These are phyloP conservation scores for Sebastes ruberrimus DNA, from an alignment of 2,797 vertebrate genomes.

Conservation along the genomic window DNA sequence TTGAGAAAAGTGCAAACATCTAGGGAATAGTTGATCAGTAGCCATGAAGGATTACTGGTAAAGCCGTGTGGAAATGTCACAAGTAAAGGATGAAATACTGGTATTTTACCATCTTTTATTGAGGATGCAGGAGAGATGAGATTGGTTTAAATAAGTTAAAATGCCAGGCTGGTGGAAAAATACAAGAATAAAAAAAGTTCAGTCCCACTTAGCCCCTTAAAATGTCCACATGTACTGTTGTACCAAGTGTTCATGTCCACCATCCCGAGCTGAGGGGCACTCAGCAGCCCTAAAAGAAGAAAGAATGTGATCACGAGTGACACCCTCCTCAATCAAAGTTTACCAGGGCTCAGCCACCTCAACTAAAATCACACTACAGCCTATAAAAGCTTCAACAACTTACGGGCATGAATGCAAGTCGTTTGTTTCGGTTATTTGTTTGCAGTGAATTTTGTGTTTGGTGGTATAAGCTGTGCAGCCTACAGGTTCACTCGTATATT, in stretches of 20 bases:
- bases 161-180: neutral
- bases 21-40: neutral
- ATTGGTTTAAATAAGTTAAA: neutral
- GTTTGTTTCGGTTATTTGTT: conserved; percentile 6
- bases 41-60: neutral
- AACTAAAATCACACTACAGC: conserved; percentile 7
- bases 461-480: neutral
- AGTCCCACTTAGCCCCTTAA: conserved; percentile 8
- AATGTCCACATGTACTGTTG: neutral
- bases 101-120: neutral
- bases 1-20: neutral
- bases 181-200: neutral
- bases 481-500: neutral
- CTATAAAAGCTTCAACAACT: conserved; percentile 10
- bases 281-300: conserved; percentile 17
- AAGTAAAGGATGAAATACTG: neutral
- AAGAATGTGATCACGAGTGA: conserved; percentile 8
- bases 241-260: neutral
- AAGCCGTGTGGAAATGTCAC: conserved; percentile 12
- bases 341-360: conserved; percentile 23
- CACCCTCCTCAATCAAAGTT: conserved; percentile 31
- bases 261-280: conserved; percentile 14
- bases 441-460: neutral
- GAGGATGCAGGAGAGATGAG: neutral
- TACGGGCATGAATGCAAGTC: neutral